Evolutionary conservation across 1,140 invertebrate species (phyloP).

Genomic region (Drosophila parvula): DNA sequence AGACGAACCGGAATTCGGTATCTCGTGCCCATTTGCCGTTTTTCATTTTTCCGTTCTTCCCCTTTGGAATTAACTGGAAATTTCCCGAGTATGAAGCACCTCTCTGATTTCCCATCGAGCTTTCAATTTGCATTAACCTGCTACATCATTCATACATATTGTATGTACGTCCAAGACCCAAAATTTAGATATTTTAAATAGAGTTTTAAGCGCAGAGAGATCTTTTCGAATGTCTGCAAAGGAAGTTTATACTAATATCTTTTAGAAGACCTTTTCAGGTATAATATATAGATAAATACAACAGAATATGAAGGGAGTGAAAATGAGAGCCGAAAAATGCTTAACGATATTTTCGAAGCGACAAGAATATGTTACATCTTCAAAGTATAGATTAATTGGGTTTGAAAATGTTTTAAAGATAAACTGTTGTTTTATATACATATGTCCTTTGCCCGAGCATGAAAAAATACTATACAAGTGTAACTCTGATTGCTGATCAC

Average conservation of each 20-base stretch:
- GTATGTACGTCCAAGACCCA: no score
- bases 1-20: slow-evolving; percentile 57
- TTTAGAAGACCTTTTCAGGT: neutral
- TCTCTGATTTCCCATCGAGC: slow-evolving; percentile 1
- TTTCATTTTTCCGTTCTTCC: slow-evolving; percentile 24
- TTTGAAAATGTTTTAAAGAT: neutral
- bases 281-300: neutral
- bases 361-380: neutral
- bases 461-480: neutral
- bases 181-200: no score
- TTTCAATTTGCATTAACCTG: slow-evolving; percentile 5
- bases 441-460: no score
- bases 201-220: neutral
- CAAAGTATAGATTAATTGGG: neutral
- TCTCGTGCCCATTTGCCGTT: slow-evolving; percentile 34
- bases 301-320: neutral
- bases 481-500: neutral
- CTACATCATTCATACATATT: neutral
- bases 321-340: neutral
- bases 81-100: slow-evolving; percentile 15
- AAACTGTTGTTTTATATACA: neutral
- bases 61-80: slow-evolving; percentile 48
- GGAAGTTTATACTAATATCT: no score
- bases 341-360: neutral
- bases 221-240: neutral